phyloP scores from a whole-genome alignment of 2,797 vertebrate species.

The Pelodytes ibericus region DNA sequence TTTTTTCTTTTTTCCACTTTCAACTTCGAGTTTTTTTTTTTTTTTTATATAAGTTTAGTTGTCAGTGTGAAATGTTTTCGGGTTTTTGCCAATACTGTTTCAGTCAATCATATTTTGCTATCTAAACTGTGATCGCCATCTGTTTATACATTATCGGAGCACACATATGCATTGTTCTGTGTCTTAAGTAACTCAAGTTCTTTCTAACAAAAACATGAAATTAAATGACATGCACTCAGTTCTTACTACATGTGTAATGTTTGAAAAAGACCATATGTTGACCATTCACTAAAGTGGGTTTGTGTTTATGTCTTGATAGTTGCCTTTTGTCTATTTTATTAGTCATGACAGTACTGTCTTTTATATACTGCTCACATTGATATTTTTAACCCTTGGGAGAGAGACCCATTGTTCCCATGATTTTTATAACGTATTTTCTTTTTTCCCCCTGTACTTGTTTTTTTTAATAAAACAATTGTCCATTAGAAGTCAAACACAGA shows the following conservation, averaged over 20 bases:
- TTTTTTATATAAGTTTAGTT: slow-evolving; percentile 50
- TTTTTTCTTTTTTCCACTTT: slow-evolving; percentile 57
- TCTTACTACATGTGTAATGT: slow-evolving; percentile 30
- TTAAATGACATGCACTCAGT: slow-evolving; percentile 24
- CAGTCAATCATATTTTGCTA: slow-evolving; percentile 44
- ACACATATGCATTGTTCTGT: slow-evolving; percentile 52
- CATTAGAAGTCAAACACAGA: too few relatives aligned
- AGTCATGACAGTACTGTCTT: slow-evolving; percentile 43
- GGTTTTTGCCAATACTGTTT: slow-evolving; percentile 32
- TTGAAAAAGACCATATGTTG: slow-evolving; percentile 52
- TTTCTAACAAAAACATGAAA: slow-evolving; percentile 46
- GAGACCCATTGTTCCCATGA: too few relatives aligned
- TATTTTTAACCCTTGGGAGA: slow-evolving; percentile 13
- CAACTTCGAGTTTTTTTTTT: slow-evolving; percentile 60
- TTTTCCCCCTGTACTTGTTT: too few relatives aligned
- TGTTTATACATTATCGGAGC: slow-evolving; percentile 46
- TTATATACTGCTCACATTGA: slow-evolving; percentile 34
- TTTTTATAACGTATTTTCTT: too few relatives aligned
- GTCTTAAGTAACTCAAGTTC: slow-evolving; percentile 48
- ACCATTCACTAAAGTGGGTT: slow-evolving; percentile 36
- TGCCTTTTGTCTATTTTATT: slow-evolving; percentile 42
- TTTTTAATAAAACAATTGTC: too few relatives aligned
- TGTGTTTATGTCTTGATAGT: slow-evolving; percentile 53
- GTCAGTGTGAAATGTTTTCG: slow-evolving; percentile 42
- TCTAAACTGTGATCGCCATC: slow-evolving; percentile 39